Evolutionary conservation across 2,797 vertebrate genomes (phyloP).

Genomic region (Chelidonichthys spinosus): DNA sequence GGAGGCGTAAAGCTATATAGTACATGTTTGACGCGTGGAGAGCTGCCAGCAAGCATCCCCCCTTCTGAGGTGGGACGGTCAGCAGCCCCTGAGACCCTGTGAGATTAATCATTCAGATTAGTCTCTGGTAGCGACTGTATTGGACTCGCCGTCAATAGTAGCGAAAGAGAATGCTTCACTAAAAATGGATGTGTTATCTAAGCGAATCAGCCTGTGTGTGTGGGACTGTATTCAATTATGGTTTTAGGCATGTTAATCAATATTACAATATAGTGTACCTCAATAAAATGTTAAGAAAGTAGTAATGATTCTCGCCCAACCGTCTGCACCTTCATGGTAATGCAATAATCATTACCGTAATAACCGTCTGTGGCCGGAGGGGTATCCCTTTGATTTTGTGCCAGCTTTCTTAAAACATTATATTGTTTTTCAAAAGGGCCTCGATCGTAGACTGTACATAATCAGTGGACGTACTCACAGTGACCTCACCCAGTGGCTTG

Average conservation of each 20-base stretch:
- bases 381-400: constrained; percentile 30
- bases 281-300: constrained; percentile 25
- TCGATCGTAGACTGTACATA: background rate
- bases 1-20: background rate
- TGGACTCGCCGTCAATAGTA: background rate
- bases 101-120: constrained; percentile 3
- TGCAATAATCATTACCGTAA: constrained; percentile 44
- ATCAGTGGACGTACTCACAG: background rate
- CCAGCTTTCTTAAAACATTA: constrained; percentile 13
- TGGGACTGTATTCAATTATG: constrained; percentile 15
- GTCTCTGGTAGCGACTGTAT: background rate
- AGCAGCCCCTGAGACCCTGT: background rate
- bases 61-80: background rate
- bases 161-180: background rate
- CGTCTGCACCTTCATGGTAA: constrained; percentile 15
- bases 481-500: background rate
- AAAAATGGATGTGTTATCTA: background rate
- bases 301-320: constrained; percentile 16
- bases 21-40: background rate
- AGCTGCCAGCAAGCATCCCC: background rate
- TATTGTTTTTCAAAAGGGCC: background rate
- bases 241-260: constrained; percentile 23
- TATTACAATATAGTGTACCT: constrained; percentile 3
- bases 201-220: no score
- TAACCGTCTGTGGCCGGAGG: constrained; percentile 30